Evolutionary conservation across 2,113 vertebrate genomes (phyloP).

Genomic region (Cyphomyrus plagiostoma): DNA sequence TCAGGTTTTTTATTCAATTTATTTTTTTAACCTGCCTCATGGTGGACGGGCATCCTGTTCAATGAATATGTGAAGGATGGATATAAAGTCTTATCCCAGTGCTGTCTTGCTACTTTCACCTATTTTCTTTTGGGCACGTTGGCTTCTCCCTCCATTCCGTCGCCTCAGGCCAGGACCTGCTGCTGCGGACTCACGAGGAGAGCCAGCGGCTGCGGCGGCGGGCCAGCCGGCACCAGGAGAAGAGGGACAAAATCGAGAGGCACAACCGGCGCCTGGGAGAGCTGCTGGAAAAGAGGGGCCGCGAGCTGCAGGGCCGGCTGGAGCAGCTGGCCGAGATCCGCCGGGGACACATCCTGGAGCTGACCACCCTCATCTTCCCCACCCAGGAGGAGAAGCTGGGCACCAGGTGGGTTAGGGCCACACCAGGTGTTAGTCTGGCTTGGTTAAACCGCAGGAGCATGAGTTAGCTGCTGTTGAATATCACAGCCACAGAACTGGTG

Average conservation of each 20-base stretch:
- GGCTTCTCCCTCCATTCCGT: slow-evolving; percentile 22
- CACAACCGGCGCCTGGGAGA: slow-evolving; percentile 81
- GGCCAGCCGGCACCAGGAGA: slow-evolving; percentile 84
- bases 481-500: neutral
- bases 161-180: slow-evolving; percentile 68
- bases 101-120: neutral
- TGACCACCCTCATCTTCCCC: slow-evolving; percentile 83
- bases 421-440: neutral
- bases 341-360: slow-evolving; percentile 74
- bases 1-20: neutral
- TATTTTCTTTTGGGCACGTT: neutral
- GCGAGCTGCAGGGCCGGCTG: slow-evolving; percentile 68
- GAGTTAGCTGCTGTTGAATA: neutral
- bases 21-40: neutral
- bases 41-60: neutral
- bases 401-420: slow-evolving; percentile 65
- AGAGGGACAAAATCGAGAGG: slow-evolving; percentile 89
- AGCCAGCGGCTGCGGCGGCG: slow-evolving; percentile 80
- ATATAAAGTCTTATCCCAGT: neutral
- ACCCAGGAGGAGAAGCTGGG: slow-evolving; percentile 83
- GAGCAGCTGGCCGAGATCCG: slow-evolving; percentile 71
- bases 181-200: slow-evolving; percentile 80
- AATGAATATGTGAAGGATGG: neutral
- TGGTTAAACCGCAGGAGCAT: neutral
- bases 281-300: slow-evolving; percentile 71